Conservation (phyloP, 2,797 vertebrate species). For the Aplochiton taeniatus region DNA sequence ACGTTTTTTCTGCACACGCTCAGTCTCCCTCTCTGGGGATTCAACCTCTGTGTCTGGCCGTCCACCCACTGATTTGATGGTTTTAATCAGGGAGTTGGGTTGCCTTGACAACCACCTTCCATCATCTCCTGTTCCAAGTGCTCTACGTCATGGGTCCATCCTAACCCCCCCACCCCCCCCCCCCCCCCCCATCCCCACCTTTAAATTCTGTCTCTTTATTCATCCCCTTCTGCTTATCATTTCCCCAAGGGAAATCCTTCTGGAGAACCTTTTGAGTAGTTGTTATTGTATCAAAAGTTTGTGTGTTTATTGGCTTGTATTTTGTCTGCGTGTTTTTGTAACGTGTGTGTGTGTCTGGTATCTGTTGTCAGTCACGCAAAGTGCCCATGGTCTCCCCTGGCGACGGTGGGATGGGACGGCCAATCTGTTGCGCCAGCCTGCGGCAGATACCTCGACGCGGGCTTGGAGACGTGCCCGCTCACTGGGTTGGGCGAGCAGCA, state of each 20-base stretch:
- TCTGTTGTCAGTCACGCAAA: slow-evolving; percentile 40
- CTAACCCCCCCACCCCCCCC: slow-evolving; percentile 22
- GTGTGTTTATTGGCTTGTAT: no score
- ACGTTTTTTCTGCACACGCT: not conserved
- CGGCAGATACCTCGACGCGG: slow-evolving; percentile 37
- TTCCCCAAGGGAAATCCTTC: slow-evolving; percentile 47
- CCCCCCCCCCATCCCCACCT: slow-evolving; percentile 5
- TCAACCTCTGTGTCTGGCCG: slow-evolving; percentile 50
- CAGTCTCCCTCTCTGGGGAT: slow-evolving; percentile 41
- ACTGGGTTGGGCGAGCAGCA: no score
- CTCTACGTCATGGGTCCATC: not conserved
- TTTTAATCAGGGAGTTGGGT: slow-evolving; percentile 62
- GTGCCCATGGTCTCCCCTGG: slow-evolving; percentile 49
- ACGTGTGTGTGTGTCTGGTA: slow-evolving; percentile 27
- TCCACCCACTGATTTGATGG: slow-evolving; percentile 62
- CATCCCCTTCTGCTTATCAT: slow-evolving; percentile 31
- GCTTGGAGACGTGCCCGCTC: not conserved
- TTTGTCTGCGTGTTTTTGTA: not conserved
- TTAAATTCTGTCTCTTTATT: slow-evolving; percentile 24
- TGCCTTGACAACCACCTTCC: slow-evolving; percentile 66
- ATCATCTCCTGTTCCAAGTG: slow-evolving; percentile 47
- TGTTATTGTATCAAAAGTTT: no score
- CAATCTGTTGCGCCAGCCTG: slow-evolving; percentile 53
- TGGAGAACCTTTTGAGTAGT: not conserved
- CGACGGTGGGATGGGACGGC: slow-evolving; percentile 44